Evolutionary conservation across 2,797 vertebrate genomes (phyloP), one percentile per base, ranked within the genome.

Genomic region (Hoplostethus atlanticus): DNA sequence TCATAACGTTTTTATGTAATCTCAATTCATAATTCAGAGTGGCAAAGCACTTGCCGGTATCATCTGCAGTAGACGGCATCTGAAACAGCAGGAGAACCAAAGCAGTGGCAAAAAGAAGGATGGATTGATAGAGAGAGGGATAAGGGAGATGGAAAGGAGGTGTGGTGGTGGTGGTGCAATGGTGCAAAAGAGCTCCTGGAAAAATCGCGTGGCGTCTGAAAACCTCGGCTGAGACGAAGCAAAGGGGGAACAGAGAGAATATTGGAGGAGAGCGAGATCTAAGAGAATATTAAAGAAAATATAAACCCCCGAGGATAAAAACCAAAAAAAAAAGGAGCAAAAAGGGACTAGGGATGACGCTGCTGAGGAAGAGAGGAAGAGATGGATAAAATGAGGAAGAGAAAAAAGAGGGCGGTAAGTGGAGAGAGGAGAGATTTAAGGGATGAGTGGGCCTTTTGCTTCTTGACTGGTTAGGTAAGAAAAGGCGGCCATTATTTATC

Each of bases 21-120:
- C 83, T 75, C 17, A 0, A 92, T 94, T 88, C 79, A 94, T 94
- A 92, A 94, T 95, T 94, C 71, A 94, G 61, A 76, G 64, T 79
- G 87, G 83, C 85, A 91, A 93, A 93, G 85, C 86, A 92, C 86
- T 89, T 51, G 74, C 78, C 61, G 57, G 77, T 86, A 93, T 93
- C 87, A 85, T 90, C 90, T 73, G 79, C 83, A 84, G 50, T 74
- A 77, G 73, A 78, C 69, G 83, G 89, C 54, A 54, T 82, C 76
- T 76, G 65, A 84, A 77, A 64, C 66, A 61, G 64, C 51, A 31
- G 64, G 9, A 2, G 47, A 58, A 21, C n/a, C 46, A 15, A n/a
- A 31, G 16, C 21, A 42, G 59, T 48, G 81, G 77, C 73, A 57
- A 40, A 79, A 17, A 25, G 9, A 16, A 30, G 21, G 1, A 47